These are phyloP conservation scores for Lophotis ruficrista DNA, from an alignment of 2,113 vertebrate species.

Conservation along the genomic window DNA sequence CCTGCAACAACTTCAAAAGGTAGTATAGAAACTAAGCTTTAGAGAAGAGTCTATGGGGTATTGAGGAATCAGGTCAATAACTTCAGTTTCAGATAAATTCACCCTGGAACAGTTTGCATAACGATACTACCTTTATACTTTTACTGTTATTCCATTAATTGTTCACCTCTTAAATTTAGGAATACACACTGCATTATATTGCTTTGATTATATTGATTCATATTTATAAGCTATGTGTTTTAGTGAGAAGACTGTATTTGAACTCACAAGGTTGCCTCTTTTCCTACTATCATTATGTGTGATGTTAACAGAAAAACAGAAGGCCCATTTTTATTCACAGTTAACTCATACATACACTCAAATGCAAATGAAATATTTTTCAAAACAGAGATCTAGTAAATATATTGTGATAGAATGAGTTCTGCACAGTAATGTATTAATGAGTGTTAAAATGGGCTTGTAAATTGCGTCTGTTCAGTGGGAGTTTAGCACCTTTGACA, in stretches of 20 bases:
- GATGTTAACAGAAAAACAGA: background rate
- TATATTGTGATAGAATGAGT: background rate
- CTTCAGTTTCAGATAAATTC: slow-evolving; percentile 40
- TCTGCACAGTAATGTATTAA: background rate
- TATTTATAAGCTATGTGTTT: background rate
- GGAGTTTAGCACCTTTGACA: background rate
- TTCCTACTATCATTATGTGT: background rate
- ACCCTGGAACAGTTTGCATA: background rate
- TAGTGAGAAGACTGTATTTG: background rate
- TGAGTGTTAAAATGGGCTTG: background rate
- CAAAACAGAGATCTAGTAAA: background rate
- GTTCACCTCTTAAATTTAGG: background rate
- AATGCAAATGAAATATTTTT: background rate
- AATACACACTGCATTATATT: background rate
- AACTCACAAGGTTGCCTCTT: background rate
- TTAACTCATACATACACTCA: background rate
- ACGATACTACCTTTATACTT: background rate
- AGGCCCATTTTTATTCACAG: background rate
- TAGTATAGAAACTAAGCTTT: slow-evolving; percentile 43
- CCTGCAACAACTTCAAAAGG: slow-evolving; percentile 67
- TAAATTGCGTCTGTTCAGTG: background rate
- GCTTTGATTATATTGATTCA: no score
- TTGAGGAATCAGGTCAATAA: slow-evolving; percentile 71
- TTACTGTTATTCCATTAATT: background rate
- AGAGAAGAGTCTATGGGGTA: slow-evolving; percentile 50